phyloP scores from a whole-genome alignment of 2,113 vertebrate genomes.

The Rattus rattus region DNA sequence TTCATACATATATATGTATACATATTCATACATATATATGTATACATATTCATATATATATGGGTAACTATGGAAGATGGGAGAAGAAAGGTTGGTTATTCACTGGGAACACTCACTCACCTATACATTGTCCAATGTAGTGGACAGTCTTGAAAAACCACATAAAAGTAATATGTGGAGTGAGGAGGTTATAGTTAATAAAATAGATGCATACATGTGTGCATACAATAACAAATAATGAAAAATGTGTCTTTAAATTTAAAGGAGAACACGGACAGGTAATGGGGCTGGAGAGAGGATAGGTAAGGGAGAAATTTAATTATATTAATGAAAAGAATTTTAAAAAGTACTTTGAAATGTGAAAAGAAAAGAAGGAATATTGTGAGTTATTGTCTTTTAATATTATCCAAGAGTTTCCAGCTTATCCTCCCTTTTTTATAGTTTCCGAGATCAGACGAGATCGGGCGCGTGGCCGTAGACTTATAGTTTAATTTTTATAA shows the following conservation, averaged over 20 bases:
- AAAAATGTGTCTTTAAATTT: neutral
- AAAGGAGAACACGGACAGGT: rapidly evolving
- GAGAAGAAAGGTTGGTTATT: neutral
- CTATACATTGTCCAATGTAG: neutral
- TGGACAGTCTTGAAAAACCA: neutral
- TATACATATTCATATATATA: too few relatives aligned
- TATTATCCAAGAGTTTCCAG: neutral
- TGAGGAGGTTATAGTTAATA: too few relatives aligned
- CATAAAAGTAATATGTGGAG: neutral
- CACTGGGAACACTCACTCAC: too few relatives aligned
- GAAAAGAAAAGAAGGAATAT: neutral
- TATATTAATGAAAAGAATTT: neutral
- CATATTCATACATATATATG: neutral
- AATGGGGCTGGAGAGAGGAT: neutral
- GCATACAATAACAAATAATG: neutral
- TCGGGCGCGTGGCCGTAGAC: too few relatives aligned
- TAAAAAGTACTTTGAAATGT: neutral
- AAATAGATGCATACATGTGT: neutral
- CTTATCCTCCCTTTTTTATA: neutral
- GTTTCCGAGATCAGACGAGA: too few relatives aligned
- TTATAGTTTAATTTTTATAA: neutral
- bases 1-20: neutral
- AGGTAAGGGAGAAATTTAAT: neutral
- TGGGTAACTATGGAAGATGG: neutral
- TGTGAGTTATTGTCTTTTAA: neutral